Percentiles rank a stretch among this genome's conserved stretches.
Conservation (phyloP, 2,113 vertebrate species). For the Oncorhynchus masou region DNA sequence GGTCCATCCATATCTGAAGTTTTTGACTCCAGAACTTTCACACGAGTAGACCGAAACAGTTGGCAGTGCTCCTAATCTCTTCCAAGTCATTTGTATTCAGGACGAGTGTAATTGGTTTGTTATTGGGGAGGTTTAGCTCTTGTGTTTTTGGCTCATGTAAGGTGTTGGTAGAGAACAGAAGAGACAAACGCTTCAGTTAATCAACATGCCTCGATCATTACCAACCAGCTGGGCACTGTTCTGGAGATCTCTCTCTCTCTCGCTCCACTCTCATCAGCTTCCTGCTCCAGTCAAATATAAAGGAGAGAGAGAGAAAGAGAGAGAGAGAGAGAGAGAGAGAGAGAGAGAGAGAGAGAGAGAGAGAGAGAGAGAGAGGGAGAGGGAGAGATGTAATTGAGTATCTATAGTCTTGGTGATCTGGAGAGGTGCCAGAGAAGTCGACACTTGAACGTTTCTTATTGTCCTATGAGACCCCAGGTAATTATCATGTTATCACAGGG, state of each 20-base stretch:
- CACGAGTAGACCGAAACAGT: not conserved
- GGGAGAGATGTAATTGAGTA: slow-evolving; percentile 18
- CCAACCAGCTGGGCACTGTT: slow-evolving; percentile 50
- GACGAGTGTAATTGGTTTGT: not conserved
- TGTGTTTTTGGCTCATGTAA: too few species aligned
- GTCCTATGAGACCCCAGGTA: too few species aligned
- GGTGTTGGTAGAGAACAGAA: not conserved
- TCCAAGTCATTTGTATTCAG: not conserved
- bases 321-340: slow-evolving; percentile 32
- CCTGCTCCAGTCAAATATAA: not conserved
- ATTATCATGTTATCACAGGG: too few species aligned
- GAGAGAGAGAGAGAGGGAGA: slow-evolving; percentile 33
- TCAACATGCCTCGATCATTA: slow-evolving; percentile 45
- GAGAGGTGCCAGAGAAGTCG: too few species aligned
- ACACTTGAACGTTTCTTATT: too few species aligned
- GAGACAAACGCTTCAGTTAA: slow-evolving; percentile 47
- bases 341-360: slow-evolving; percentile 25
- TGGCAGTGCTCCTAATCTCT: too few species aligned
- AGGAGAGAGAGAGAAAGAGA: slow-evolving; percentile 20
- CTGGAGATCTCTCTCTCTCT: not conserved
- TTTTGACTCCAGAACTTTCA: not conserved
- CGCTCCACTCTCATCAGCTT: not conserved
- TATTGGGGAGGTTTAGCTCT: not conserved
- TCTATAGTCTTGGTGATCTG: not conserved
- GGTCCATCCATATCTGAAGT: not conserved